Evolutionary conservation across 2,113 vertebrate species (phyloP).

Genomic region (Trinectes maculatus): DNA sequence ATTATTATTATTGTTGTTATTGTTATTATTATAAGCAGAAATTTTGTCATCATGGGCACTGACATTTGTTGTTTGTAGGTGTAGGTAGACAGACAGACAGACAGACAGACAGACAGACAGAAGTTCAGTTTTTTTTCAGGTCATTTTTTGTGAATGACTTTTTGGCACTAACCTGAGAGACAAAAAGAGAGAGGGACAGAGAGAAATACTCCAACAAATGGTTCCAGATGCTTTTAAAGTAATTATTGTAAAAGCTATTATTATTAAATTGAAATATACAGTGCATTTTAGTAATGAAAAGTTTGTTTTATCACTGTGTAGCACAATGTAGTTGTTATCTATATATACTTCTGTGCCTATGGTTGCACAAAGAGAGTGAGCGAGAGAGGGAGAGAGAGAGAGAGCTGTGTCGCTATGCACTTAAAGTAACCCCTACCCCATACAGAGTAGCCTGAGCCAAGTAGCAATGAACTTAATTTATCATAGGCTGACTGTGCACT

Average conservation of each 20-base stretch:
- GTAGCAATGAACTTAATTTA: constrained; percentile 35
- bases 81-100: no score
- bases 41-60: no score
- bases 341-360: background rate
- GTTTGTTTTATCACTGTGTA: background rate
- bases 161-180: background rate
- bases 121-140: no score
- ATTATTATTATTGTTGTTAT: no score
- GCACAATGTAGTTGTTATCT: background rate
- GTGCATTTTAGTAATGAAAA: background rate
- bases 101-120: background rate
- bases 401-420: background rate
- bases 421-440: background rate
- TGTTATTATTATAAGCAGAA: no score
- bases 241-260: no score
- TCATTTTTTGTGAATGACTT: no score
- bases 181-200: background rate
- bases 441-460: background rate
- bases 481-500: constrained; percentile 31
- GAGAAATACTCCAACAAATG: no score
- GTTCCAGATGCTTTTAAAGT: no score
- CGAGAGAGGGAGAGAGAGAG: background rate
- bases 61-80: background rate
- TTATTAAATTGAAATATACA: background rate
- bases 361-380: background rate